Percentiles rank a stretch among this genome's conserved stretches.
phyloP scores from a whole-genome alignment of 2,113 vertebrate genomes.

The Xenopus borealis region DNA sequence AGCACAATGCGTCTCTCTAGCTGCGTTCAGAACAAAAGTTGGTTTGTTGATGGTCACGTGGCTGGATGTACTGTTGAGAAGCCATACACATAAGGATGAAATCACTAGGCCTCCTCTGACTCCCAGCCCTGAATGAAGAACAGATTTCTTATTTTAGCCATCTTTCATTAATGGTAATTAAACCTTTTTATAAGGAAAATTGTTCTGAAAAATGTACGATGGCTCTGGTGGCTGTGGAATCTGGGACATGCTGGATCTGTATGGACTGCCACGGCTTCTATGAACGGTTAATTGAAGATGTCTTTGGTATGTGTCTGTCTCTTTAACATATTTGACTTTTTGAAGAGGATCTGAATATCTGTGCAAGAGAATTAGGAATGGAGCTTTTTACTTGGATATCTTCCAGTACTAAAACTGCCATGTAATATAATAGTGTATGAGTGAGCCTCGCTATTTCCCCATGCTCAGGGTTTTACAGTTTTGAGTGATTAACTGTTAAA shows the following conservation, averaged over 20 bases:
- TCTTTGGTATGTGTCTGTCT: conserved; percentile 56
- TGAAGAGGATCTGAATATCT: neutral
- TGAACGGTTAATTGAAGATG: conserved; percentile 61
- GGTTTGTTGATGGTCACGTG: conserved; percentile 54
- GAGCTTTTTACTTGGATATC: neutral
- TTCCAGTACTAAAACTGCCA: neutral
- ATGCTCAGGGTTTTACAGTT: no score
- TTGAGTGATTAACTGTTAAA: no score
- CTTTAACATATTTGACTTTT: neutral
- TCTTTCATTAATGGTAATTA: no score
- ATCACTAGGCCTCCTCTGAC: conserved; percentile 44
- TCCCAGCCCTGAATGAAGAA: neutral
- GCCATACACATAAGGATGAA: conserved; percentile 59
- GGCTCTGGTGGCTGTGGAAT: conserved; percentile 56
- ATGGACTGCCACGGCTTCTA: conserved; percentile 57
- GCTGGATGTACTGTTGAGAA: conserved; percentile 60
- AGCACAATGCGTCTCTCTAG: conserved; percentile 56
- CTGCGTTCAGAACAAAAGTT: conserved; percentile 60
- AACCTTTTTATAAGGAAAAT: conserved; percentile 19
- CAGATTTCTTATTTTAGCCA: neutral
- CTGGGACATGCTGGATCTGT: conserved; percentile 59
- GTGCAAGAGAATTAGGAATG: neutral
- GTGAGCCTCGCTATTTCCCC: no score
- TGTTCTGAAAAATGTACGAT: conserved; percentile 45
- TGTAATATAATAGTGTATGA: no score